Percentiles rank a stretch among this genome's conserved stretches.
These are phyloP conservation scores for Pseudeuparius sepicola DNA, from an alignment of 2,888 invertebrate genomes.

Conservation along the genomic window DNA sequence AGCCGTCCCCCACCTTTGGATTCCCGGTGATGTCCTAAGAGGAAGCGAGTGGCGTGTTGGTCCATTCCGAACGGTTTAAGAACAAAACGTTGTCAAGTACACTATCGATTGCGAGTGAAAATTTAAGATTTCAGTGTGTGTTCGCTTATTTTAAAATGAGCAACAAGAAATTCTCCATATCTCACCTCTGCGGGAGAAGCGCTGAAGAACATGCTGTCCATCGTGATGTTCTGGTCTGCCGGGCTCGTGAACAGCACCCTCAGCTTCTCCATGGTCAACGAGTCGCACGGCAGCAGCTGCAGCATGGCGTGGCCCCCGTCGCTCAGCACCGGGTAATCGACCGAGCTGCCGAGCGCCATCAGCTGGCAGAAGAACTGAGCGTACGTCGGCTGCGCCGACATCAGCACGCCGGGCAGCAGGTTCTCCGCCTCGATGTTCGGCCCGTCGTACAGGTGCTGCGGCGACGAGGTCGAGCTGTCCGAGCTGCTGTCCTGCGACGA, in stretches of 20 bases:
- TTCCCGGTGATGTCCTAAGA: no score
- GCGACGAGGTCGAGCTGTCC: slow-evolving; percentile 89
- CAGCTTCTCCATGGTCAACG: slow-evolving; percentile 44
- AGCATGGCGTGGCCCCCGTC: slow-evolving; percentile 75
- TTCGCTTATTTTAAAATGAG: no score
- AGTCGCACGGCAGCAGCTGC: slow-evolving; percentile 67
- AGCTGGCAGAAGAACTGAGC: slow-evolving; percentile 75
- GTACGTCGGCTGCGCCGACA: slow-evolving; percentile 71
- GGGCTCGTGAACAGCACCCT: slow-evolving; percentile 44
- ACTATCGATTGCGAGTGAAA: no score
- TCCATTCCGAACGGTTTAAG: no score
- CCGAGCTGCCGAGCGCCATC: slow-evolving; percentile 76
- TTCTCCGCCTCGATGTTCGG: slow-evolving; percentile 78
- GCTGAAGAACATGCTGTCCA: slow-evolving; percentile 58
- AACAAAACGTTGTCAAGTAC: slow-evolving; percentile 1
- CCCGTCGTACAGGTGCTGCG: slow-evolving; percentile 74
- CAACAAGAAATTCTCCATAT: slow-evolving; percentile 9
- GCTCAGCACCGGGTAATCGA: slow-evolving; percentile 68
- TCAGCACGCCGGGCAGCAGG: slow-evolving; percentile 81
- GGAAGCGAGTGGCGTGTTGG: no score
- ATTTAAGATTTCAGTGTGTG: no score
- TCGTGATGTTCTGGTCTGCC: slow-evolving; percentile 38
- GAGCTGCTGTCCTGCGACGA: slow-evolving; percentile 89
- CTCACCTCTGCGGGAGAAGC: slow-evolving; percentile 62
- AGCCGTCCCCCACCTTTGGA: no score